These are phyloP conservation scores for Thalassophryne amazonica DNA, from an alignment of 2,797 vertebrate genomes.

Conservation along the genomic window DNA sequence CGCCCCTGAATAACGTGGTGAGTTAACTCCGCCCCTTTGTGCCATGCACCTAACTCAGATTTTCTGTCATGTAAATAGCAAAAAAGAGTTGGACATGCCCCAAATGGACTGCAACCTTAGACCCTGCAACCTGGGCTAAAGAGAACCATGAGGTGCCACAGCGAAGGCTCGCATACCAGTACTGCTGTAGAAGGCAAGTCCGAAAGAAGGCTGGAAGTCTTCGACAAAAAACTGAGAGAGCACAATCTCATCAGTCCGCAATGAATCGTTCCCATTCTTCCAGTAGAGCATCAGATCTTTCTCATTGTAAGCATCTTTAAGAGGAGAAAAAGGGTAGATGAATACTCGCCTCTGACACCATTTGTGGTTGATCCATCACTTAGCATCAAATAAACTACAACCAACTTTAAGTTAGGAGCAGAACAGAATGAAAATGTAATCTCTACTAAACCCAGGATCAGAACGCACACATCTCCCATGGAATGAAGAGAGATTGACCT, in stretches of 20 bases:
- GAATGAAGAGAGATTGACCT: slow-evolving; percentile 29
- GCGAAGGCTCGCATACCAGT: slow-evolving; percentile 85
- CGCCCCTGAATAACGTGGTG: no score
- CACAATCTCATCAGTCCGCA: slow-evolving; percentile 90
- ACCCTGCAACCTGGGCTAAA: no score
- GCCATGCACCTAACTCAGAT: no score
- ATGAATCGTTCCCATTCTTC: slow-evolving; percentile 91
- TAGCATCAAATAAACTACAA: no score
- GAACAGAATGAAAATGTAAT: slow-evolving; percentile 22
- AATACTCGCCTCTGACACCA: slow-evolving; percentile 48
- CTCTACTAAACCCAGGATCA: slow-evolving; percentile 29
- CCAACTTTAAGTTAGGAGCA: background rate
- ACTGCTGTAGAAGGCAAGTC: slow-evolving; percentile 93
- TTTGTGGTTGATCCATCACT: slow-evolving; percentile 33
- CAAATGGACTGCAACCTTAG: no score
- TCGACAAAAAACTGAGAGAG: slow-evolving; percentile 94
- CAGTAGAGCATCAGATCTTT: slow-evolving; percentile 94
- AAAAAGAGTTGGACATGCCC: no score
- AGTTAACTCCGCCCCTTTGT: no score
- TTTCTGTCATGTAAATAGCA: no score
- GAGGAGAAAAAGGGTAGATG: slow-evolving; percentile 28
- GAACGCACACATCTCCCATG: slow-evolving; percentile 18
- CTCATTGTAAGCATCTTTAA: slow-evolving; percentile 91
- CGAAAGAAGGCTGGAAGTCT: slow-evolving; percentile 92
- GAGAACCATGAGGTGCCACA: slow-evolving; percentile 15